Base-by-base conservation (phyloP, 2,797 vertebrate species). In the Dermochelys coriacea region DNA sequence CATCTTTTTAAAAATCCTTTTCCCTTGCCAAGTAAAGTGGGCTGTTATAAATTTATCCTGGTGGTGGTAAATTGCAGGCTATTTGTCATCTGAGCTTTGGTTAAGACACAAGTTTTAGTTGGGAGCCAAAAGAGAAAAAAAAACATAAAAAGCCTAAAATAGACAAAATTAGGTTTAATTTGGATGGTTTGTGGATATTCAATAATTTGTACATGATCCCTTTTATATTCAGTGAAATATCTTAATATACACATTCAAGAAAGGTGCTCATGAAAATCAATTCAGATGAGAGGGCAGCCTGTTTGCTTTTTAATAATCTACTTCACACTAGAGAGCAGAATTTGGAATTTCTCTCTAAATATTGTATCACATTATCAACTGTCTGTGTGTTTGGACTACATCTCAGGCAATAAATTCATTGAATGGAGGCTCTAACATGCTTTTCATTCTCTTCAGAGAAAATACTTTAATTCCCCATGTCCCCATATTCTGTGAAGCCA, bases 21-120 rank as follows among this genome's bases (percentile, higher is more conserved):
- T 45, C 79, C 84, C 90, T 87, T 92, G 90, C 96, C 94, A 93
- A 94, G 89, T 52, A 75, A 84, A 1, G 77, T 85, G 87, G 94
- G 95, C 95, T 96, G 95, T 90, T 80, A 89, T 91, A 91, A 94
- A 97, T 95, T 89, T 81, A 89, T 82, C 88, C 91, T 77, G 77
- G 7, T 74, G 83, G 47, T 84, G 83, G 93, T 52, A 50, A 86
- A 21, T 71, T 90, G 37, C n/a, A 27, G 87, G 80, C 74, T 85
- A 87, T 96, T 91, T 93, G 51, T 96, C 90, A 93, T 95, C 89
- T 87, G 90, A 93, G 1, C 86, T 71, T 68, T 3, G 51, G 45
- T 29, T 84, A 3, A 80, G 86, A 85, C 83, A 31, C 90, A 82
- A 45, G 92, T 87, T 95, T 88, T 83, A 91, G 83, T 68, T 87